phyloP scores from a whole-genome alignment of 2,797 vertebrate species.

The Megaceryle alcyon region DNA sequence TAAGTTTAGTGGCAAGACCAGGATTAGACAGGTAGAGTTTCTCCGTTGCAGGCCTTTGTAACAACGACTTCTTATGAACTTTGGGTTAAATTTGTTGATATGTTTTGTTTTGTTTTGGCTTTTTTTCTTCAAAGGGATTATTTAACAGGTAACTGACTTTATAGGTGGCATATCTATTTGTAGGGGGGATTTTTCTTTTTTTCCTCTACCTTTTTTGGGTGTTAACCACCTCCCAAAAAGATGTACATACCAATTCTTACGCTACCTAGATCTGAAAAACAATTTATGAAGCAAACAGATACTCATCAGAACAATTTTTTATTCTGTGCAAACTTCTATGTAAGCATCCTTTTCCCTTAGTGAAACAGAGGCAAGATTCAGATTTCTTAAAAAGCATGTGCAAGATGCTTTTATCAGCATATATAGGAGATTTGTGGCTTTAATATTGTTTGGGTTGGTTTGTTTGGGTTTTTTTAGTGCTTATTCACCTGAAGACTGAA shows the following conservation, averaged over 20 bases:
- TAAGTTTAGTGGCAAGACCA: neutral
- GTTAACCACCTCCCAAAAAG: neutral
- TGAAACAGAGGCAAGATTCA: neutral
- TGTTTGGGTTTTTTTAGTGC: neutral
- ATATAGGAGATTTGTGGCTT: neutral
- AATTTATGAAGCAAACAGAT: neutral
- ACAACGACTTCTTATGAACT: neutral
- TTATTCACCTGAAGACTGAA: neutral
- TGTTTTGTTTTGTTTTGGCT: too few relatives aligned
- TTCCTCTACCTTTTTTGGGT: accelerated
- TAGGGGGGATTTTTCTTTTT: too few relatives aligned
- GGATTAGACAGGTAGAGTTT: neutral
- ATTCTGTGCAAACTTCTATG: neutral
- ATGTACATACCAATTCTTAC: accelerated
- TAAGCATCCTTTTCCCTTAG: neutral
- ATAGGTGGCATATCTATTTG: neutral
- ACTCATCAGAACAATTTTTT: neutral
- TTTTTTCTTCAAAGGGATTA: neutral
- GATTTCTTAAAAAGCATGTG: neutral
- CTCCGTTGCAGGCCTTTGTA: neutral
- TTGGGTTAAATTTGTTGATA: neutral
- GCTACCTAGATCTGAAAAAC: neutral
- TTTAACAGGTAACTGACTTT: neutral
- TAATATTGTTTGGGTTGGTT: neutral
- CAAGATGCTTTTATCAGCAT: neutral